phyloP scores from a whole-genome alignment of 2,797 vertebrate species.

The Anguilla marmorata region DNA sequence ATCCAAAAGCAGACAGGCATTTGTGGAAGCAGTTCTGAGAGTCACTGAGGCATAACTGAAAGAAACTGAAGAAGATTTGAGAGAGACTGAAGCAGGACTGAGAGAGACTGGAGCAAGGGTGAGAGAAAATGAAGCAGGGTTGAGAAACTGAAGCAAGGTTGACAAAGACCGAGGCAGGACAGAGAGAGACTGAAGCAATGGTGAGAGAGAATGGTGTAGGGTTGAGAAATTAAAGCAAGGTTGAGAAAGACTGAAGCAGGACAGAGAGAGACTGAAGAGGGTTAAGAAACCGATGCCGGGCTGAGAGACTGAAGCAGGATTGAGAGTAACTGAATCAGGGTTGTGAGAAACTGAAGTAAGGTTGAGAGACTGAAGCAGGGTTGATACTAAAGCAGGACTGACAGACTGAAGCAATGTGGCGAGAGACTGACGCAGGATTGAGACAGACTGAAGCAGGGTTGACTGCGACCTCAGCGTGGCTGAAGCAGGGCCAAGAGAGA shows the following conservation, averaged over 20 bases:
- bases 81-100: too few relatives aligned
- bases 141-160: neutral
- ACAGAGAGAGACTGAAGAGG: neutral
- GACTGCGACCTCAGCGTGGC: too few relatives aligned
- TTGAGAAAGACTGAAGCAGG: neutral
- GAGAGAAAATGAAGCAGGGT: too few relatives aligned
- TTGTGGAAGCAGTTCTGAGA: constrained; percentile 73
- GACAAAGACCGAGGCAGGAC: neutral
- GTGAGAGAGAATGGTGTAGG: too few relatives aligned
- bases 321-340: neutral
- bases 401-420: too few relatives aligned
- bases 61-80: neutral
- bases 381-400: neutral
- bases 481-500: too few relatives aligned
- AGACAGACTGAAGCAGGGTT: too few relatives aligned
- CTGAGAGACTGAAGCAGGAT: neutral
- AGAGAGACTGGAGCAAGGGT: too few relatives aligned
- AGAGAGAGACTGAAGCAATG: neutral
- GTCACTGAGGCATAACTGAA: neutral
- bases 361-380: neutral
- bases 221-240: neutral
- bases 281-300: too few relatives aligned
- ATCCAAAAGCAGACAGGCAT: constrained; percentile 73
- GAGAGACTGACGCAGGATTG: too few relatives aligned
- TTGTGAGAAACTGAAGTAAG: neutral